Conservation (phyloP, 92 coral and sea anemone species). For the Bergia sp. region DNA sequence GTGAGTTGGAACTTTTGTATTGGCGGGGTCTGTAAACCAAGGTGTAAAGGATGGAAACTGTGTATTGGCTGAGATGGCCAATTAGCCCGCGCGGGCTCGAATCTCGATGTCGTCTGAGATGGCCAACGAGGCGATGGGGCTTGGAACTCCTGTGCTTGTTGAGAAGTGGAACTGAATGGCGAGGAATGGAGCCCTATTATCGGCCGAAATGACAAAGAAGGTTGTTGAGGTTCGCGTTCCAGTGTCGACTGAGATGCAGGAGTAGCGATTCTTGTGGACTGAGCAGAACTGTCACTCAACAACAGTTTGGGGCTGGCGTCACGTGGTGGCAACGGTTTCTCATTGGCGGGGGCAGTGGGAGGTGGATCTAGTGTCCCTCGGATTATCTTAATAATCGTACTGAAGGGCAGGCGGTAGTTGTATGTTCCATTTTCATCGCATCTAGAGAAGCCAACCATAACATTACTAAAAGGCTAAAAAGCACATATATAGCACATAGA, state of each 20-base stretch:
- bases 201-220: not conserved
- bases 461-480: not conserved
- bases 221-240: not conserved
- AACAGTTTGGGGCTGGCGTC: not conserved
- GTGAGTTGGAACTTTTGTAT: not conserved
- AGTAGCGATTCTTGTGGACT: not conserved
- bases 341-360: not conserved
- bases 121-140: not conserved
- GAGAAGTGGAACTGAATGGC: not conserved
- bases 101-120: not conserved
- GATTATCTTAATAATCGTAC: constrained; percentile 63
- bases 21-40: not conserved
- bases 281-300: not conserved
- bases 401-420: constrained; percentile 89
- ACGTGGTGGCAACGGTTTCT: not conserved
- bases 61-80: not conserved
- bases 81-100: not conserved
- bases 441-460: constrained; percentile 16
- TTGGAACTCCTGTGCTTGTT: not conserved
- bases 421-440: constrained; percentile 88
- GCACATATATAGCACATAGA: not conserved
- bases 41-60: not conserved
- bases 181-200: not conserved
- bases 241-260: not conserved
- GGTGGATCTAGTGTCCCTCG: constrained; percentile 35